phyloP scores from a whole-genome alignment of 2,888 invertebrate genomes.

The Trichopoda pennipes region DNA sequence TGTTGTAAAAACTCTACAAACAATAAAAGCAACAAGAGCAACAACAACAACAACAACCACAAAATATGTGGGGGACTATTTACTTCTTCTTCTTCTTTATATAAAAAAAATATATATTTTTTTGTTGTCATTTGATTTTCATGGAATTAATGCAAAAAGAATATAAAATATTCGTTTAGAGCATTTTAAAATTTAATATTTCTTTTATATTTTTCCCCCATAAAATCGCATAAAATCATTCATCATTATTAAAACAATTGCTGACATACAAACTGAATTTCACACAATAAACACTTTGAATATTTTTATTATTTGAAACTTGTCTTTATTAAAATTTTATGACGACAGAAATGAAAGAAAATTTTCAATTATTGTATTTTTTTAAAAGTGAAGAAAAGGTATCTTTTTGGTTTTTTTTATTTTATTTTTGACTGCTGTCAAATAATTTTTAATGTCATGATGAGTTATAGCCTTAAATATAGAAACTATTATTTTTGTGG shows the following conservation, averaged over 20 bases:
- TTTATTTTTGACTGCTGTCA: too few relatives aligned
- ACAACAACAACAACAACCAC: too few relatives aligned
- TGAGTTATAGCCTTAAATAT: too few relatives aligned
- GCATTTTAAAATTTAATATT: slow-evolving; percentile 28
- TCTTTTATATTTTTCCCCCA: slow-evolving; percentile 24
- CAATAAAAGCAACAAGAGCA: too few relatives aligned
- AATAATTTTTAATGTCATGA: too few relatives aligned
- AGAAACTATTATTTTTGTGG: too few relatives aligned
- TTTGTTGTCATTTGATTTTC: slow-evolving; percentile 26
- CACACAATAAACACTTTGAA: slow-evolving; percentile 7
- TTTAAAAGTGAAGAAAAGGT: neutral
- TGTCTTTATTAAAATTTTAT: slow-evolving; percentile 6
- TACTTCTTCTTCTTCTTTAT: neutral
- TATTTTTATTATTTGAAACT: slow-evolving; percentile 3
- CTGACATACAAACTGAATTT: slow-evolving; percentile 47
- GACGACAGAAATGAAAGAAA: neutral
- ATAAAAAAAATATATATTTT: slow-evolving; percentile 10
- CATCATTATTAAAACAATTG: slow-evolving; percentile 67
- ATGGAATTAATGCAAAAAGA: slow-evolving; percentile 37
- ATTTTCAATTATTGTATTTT: neutral
- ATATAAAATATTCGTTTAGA: slow-evolving; percentile 35
- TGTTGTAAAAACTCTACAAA: neutral
- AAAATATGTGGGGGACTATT: slow-evolving; percentile 54
- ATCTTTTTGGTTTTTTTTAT: too few relatives aligned
- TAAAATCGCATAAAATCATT: slow-evolving; percentile 45